Evolutionary conservation across 2,113 vertebrate species (phyloP).

Genomic region (Lagopus muta): DNA sequence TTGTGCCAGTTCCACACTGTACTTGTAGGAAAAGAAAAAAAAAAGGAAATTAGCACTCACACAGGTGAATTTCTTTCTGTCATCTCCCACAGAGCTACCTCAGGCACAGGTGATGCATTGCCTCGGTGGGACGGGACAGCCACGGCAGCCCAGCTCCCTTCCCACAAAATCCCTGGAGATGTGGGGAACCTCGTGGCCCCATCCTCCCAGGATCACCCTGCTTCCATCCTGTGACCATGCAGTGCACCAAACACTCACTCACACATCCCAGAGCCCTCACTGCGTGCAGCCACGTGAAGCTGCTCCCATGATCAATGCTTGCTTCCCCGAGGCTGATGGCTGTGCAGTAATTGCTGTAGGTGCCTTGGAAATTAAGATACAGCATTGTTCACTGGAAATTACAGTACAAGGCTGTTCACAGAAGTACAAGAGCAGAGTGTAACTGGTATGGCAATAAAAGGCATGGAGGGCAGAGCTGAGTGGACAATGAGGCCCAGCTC

Average conservation of each 20-base stretch:
- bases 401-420: too few relatives aligned
- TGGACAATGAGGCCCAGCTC: too few relatives aligned
- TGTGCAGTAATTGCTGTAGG: too few relatives aligned
- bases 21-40: background rate
- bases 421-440: too few relatives aligned
- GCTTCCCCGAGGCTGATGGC: background rate
- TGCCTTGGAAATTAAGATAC: too few relatives aligned
- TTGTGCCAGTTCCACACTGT: background rate
- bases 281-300: rapidly evolving
- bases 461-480: too few relatives aligned
- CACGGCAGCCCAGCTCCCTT: rapidly evolving
- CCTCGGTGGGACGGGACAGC: background rate
- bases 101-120: background rate
- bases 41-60: background rate
- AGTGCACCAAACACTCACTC: rapidly evolving
- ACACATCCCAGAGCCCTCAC: rapidly evolving
- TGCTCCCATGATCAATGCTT: rapidly evolving
- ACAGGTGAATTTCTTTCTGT: background rate
- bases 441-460: too few relatives aligned
- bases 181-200: rapidly evolving
- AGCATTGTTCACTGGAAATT: too few relatives aligned
- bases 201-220: rapidly evolving
- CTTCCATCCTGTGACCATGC: background rate
- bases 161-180: rapidly evolving
- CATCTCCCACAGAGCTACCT: rapidly evolving